A percentile compares a stretch with the other conserved stretches of the same genome.
Evolutionary conservation across 2,888 invertebrate species (phyloP).

Genomic region (Ectropis crepuscularia): DNA sequence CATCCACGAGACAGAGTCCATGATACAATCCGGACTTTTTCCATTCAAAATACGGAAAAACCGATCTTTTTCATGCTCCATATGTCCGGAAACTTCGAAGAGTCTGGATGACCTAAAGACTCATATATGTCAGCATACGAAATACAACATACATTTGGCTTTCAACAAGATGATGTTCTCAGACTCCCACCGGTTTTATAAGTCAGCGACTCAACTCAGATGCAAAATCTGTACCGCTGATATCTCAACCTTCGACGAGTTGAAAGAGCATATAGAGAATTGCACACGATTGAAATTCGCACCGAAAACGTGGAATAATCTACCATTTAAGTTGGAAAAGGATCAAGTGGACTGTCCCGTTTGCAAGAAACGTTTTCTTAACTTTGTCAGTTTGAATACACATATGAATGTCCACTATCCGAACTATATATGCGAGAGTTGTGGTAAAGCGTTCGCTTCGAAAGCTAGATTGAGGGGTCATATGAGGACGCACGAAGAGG

Average conservation of each 20-base stretch:
- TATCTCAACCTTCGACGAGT: conserved; percentile 57
- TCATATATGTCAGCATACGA: conserved; percentile 64
- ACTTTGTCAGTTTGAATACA: conserved; percentile 73
- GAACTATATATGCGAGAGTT: conserved; percentile 79
- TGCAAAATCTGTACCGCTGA: conserved; percentile 73
- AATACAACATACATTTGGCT: conserved; percentile 61
- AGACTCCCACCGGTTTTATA: conserved; percentile 66
- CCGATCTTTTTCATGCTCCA: conserved; percentile 58
- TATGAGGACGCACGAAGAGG: conserved; percentile 80
- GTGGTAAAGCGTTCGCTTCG: conserved; percentile 83
- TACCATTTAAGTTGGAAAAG: conserved; percentile 77
- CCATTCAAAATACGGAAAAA: conserved; percentile 74
- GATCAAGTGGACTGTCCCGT: conserved; percentile 76
- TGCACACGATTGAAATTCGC: conserved; percentile 59
- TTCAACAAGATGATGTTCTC: conserved; percentile 73
- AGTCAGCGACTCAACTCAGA: conserved; percentile 49
- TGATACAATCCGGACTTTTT: conserved; percentile 67
- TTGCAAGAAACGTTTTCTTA: conserved; percentile 72
- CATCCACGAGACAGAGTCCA: conserved; percentile 58
- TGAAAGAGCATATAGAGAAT: conserved; percentile 63
- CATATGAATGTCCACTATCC: conserved; percentile 83
- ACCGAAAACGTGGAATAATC: conserved; percentile 59
- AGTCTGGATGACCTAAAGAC: conserved; percentile 63
- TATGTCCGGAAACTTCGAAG: conserved; percentile 65
- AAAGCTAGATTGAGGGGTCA: conserved; percentile 78